Evolutionary conservation across 2,888 invertebrate genomes (phyloP).

Genomic region (Sinodicranocentrus sp.): DNA sequence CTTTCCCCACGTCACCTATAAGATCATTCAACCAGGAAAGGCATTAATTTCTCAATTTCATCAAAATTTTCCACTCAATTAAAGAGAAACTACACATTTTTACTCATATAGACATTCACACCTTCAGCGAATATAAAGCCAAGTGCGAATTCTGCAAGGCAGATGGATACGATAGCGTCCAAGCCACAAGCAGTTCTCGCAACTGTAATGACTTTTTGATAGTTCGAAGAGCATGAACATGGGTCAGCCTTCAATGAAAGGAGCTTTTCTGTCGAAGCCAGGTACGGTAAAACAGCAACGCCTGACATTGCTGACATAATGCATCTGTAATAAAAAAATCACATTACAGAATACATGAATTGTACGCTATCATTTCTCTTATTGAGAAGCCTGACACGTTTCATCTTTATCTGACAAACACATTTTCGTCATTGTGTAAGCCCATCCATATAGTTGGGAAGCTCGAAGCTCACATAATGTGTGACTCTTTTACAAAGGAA

Average conservation of each 20-base stretch:
- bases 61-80: neutral
- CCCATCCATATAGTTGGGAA: too few relatives aligned
- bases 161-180: conserved; percentile 75
- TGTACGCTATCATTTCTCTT: too few relatives aligned
- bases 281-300: conserved; percentile 67
- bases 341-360: too few relatives aligned
- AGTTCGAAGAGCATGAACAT: conserved; percentile 29
- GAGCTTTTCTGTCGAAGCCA: conserved; percentile 54
- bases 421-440: neutral
- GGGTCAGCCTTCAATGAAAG: conserved; percentile 35
- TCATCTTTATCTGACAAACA: conserved; percentile 7
- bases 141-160: conserved; percentile 69
- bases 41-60: neutral
- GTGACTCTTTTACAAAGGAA: too few relatives aligned
- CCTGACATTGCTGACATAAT: conserved; percentile 73
- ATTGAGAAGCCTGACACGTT: conserved; percentile 11
- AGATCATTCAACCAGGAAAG: conserved; percentile 12
- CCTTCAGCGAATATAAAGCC: conserved; percentile 74
- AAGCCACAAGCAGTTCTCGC: conserved; percentile 73
- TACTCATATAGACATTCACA: too few relatives aligned
- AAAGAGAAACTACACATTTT: too few relatives aligned
- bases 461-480: too few relatives aligned
- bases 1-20: conserved; percentile 61
- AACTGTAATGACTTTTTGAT: conserved; percentile 53
- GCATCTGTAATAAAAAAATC: conserved; percentile 69